Base-by-base conservation (phyloP, 2,113 vertebrate species). In the Atractosteus spatula region DNA sequence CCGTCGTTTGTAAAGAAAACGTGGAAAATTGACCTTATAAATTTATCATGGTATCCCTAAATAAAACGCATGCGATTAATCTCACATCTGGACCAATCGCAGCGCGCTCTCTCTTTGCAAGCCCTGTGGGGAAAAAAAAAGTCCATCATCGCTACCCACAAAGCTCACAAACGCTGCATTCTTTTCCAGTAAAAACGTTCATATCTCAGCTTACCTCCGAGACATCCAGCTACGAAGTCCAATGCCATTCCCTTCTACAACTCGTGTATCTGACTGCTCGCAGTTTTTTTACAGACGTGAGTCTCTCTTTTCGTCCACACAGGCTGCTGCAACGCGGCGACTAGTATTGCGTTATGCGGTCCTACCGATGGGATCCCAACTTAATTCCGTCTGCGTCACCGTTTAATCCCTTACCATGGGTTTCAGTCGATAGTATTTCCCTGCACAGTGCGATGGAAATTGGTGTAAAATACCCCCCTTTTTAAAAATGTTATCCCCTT, bases 221-320 rank as follows among this genome's bases (percentile, higher is more conserved):
- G 82, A 80, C 96, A 98, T 74, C 96, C 96, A 45, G 96, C 96
- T 68, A 96, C 75, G 83, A 97, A 98, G 90, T 97, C 96, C 90
- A 98, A 90, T 82, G 82, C 92, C 85, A 86, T 91, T 74, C 68
- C 51, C 69, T 13, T 68, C 62, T 72, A 69, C 62, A 10, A 55
- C 45, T 17, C 70, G 41, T 51, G 55, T 41, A 7, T 43, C 4
- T 44, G 42, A n/a, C 7, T 5, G 7, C 2, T 6, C 1, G 44
- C 2, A 44, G 13, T 41, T 17, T 3, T 41, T 3, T 14, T 44
- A 56, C 55, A 62, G 29, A 65, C 3, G 13, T 16, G 59, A 7
- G 6, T 6, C 13, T 62, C 14, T 14, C 62, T 4, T 17, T 66
- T n/a, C 45, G 69, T 71, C 54, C 55, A 61, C 55, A 68, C 16